Evolutionary conservation across 1,140 invertebrate species (phyloP).

Genomic region (Leguminivora glycinivorella): DNA sequence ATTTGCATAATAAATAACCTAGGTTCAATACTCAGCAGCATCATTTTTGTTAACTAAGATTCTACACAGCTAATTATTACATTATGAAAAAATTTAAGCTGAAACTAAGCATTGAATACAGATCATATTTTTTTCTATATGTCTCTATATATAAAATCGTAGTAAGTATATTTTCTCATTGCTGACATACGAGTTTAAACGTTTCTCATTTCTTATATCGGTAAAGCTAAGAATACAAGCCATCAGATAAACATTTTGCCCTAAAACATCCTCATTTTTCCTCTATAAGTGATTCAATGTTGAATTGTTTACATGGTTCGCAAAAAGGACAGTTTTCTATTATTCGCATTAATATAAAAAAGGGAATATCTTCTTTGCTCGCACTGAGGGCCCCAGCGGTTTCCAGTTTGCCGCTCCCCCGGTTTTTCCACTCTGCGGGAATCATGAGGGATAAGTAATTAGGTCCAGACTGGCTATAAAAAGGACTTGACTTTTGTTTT

Average conservation of each 20-base stretch:
- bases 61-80: too few species aligned
- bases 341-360: constrained; percentile 5
- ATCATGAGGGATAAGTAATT: not conserved
- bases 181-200: too few species aligned
- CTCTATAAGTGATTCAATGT: constrained; percentile 7
- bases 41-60: too few species aligned
- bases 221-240: not conserved
- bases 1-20: too few species aligned
- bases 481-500: constrained; percentile 8
- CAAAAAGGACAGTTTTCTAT: constrained; percentile 7
- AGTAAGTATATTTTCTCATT: too few species aligned
- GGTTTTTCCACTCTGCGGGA: constrained; percentile 9
- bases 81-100: too few species aligned
- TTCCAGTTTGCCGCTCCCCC: constrained; percentile 5
- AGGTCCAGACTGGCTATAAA: not conserved
- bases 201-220: not conserved
- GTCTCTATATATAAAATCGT: too few species aligned
- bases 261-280: not conserved
- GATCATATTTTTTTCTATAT: too few species aligned
- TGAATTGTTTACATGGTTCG: constrained; percentile 1
- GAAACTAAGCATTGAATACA: too few species aligned
- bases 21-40: too few species aligned
- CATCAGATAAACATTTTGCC: not conserved
- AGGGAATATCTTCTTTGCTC: constrained; percentile 7
- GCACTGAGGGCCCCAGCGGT: not conserved